Percentiles rank a stretch among this genome's conserved stretches.
Evolutionary conservation across 2,113 vertebrate genomes (phyloP).

Genomic region (Bufo bufo): DNA sequence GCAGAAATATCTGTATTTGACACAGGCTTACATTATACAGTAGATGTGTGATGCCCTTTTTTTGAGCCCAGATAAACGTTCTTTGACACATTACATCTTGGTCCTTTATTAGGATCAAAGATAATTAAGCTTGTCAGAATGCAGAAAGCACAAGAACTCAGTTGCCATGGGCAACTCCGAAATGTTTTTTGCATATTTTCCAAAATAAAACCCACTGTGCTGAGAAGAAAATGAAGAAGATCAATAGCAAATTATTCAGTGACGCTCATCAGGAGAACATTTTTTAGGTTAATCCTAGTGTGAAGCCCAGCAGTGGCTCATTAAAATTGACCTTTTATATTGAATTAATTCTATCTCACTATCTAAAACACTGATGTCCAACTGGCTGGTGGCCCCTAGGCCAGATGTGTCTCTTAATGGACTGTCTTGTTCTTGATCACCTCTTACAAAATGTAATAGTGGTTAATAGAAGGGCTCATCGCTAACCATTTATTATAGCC

Average conservation of each 20-base stretch:
- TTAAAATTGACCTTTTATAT: slow-evolving; percentile 19
- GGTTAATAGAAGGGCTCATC: not conserved
- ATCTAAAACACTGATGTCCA: slow-evolving; percentile 24
- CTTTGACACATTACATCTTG: not conserved
- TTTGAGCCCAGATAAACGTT: no score
- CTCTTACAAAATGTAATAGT: not conserved
- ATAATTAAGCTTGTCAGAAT: not conserved
- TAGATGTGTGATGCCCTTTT: no score
- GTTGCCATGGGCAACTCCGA: not conserved
- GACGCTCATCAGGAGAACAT: not conserved
- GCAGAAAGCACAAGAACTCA: not conserved
- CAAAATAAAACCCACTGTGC: not conserved
- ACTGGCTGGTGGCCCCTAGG: slow-evolving; percentile 8
- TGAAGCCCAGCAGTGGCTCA: slow-evolving; percentile 22
- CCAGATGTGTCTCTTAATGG: slow-evolving; percentile 18
- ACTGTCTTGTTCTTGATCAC: not conserved
- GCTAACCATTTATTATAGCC: not conserved
- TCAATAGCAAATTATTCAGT: slow-evolving; percentile 23
- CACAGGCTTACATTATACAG: no score
- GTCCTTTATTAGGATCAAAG: not conserved
- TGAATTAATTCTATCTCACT: not conserved
- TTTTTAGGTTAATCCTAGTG: slow-evolving; percentile 20
- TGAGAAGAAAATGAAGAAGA: not conserved
- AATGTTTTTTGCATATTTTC: not conserved
- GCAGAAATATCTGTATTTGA: no score